Evolutionary conservation across 2,797 vertebrate species (phyloP).

Genomic region (Percopsis omiscomaycus): DNA sequence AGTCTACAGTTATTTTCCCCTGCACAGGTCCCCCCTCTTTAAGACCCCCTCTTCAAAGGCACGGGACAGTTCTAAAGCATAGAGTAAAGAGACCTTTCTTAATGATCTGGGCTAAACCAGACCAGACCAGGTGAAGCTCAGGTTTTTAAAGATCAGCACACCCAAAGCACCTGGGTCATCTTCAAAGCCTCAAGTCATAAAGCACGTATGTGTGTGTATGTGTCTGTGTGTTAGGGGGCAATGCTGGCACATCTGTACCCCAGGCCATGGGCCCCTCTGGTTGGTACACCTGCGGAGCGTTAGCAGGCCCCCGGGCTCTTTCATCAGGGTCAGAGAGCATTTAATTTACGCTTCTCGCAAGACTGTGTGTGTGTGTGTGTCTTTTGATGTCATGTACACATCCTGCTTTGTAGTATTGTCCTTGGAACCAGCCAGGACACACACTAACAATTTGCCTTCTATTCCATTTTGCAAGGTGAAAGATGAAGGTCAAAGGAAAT

Average conservation of each 20-base stretch:
- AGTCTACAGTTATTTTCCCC: background rate
- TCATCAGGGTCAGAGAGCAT: conserved; percentile 47
- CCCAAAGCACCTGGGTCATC: conserved; percentile 70
- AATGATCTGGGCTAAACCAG: conserved; percentile 75
- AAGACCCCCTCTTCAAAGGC: conserved; percentile 65
- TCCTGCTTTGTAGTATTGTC: conserved; percentile 20
- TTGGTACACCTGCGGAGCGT: conserved; percentile 64
- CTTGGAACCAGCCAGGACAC: conserved; percentile 20
- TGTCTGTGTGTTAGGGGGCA: conserved; percentile 6
- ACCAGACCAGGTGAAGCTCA: conserved; percentile 78
- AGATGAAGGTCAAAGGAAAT: conserved; percentile 26
- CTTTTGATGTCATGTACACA: conserved; percentile 6
- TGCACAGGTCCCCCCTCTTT: conserved; percentile 32
- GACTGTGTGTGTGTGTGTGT: conserved; percentile 24
- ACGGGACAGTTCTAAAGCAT: conserved; percentile 60
- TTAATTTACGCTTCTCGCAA: conserved; percentile 43
- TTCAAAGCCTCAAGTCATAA: conserved; percentile 62
- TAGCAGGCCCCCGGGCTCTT: conserved; percentile 46
- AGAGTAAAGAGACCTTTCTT: conserved; percentile 71
- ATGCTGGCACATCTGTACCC: conserved; percentile 34
- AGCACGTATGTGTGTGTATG: conserved; percentile 27
- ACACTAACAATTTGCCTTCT: background rate
- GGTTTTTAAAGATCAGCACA: conserved; percentile 71
- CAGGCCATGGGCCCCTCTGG: conserved; percentile 35
- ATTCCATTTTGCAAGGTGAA: conserved; percentile 27